Base-by-base conservation (phyloP, 2,888 invertebrate genomes). In the Lymantria dispar region DNA sequence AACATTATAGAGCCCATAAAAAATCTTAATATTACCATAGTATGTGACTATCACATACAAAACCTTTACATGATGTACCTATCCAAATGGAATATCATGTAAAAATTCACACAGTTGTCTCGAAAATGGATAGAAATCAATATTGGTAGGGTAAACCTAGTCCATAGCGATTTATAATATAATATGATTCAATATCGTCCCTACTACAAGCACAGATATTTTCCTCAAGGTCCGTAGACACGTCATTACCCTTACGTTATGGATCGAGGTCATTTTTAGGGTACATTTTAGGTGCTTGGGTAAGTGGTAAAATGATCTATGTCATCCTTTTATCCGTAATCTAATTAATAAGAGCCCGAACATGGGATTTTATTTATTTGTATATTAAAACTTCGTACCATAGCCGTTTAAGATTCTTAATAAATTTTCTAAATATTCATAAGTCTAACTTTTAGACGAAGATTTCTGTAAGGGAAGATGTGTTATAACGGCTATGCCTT, bases 91-190 rank as follows among this genome's bases (percentile, higher is more conserved):
- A n/a, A n/a, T n/a, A n/a, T n/a, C n/a, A n/a, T n/a, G n/a, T n/a
- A n/a, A n/a, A n/a, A n/a, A 54, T 50, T 50, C 31, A 39, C 29
- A 43, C 45, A 45, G 44, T 38, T 50, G 44, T 45, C 33, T 39
- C 49, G 48, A 48, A 50, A 41, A 56, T 54, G 48, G 33, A 43
- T 33, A 30, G 36, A 43, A 60, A 65, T 66, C 65, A 66, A 65
- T 65, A 69, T 66, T 52, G 53, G 47, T 60, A 46, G 8, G 9
- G 41, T 48, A 49, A 50, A 62, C 48, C 48, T 48, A 51, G 70
- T 60, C 65, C 60, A 49, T 50, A 14, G 70, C 60, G 63, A 65
- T 66, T 65, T 69, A 69, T 69, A 64, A 65, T 68, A 68, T 65
- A 52, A 66, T 65, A 69, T 62, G 47, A 54, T 62, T 69, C 66